Evolutionary conservation across 2,113 vertebrate genomes (phyloP).

Genomic region (Neofelis nebulosa): DNA sequence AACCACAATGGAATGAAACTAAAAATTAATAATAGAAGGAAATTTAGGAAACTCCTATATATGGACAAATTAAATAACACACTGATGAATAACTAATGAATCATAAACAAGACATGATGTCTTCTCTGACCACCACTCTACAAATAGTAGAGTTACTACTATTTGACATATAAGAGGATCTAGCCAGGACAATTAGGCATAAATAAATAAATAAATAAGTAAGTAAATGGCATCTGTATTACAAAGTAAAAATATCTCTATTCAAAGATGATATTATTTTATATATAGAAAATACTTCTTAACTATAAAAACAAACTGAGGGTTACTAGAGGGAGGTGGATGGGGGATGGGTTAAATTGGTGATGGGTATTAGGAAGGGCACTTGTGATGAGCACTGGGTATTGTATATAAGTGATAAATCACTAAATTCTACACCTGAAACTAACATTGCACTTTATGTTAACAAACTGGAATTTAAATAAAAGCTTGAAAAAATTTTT

Average conservation of each 20-base stretch:
- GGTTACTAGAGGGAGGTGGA: too few relatives aligned
- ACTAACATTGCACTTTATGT: too few relatives aligned
- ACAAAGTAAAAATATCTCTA: neutral
- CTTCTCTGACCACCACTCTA: neutral
- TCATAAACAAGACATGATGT: neutral
- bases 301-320: too few relatives aligned
- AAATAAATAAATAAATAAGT: neutral
- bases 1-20: neutral
- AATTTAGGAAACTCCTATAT: neutral
- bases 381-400: too few relatives aligned
- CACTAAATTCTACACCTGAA: too few relatives aligned
- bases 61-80: too few relatives aligned
- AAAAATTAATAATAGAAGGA: neutral
- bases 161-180: neutral
- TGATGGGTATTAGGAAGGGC: too few relatives aligned
- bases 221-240: neutral
- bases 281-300: too few relatives aligned
- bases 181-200: neutral
- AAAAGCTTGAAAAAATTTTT: too few relatives aligned
- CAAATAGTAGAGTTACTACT: neutral
- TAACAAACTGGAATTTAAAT: too few relatives aligned
- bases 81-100: neutral
- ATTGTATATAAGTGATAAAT: too few relatives aligned
- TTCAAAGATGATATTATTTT: neutral
- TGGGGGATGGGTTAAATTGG: too few relatives aligned